Base-by-base conservation (phyloP, 2,888 invertebrate species). In the Incurvaria masculella region DNA sequence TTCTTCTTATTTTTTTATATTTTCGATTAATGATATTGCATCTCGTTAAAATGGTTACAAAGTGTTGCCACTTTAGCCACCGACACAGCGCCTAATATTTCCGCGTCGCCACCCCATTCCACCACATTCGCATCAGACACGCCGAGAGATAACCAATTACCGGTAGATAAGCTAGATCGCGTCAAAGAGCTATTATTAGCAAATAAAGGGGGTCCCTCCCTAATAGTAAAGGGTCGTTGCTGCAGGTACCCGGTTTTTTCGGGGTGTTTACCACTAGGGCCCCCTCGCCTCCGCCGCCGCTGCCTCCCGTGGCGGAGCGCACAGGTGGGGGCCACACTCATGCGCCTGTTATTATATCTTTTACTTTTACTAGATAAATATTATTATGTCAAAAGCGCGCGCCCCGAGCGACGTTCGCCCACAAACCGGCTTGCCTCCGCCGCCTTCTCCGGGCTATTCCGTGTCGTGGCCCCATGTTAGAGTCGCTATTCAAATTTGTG, bases 281-380 rank as follows among this genome's bases (percentile, higher is more conserved):
- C 14, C 14, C 14, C 33, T 4, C 33, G 8, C 11, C 14, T 33
- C 14, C 33, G 14, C 33, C 33, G 33, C 33, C 11, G 33, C 33
- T 10, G 23, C 23, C 5, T 4, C 5, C 4, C 5, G 33, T 4
- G 33, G 11, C 11, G 14, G 11, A 33, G 3, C 11, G 33, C 33
- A 33, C 33, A 33, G 33, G 33, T 33, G 33, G 33, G 33, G 33
- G 4, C 33, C 33, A 33, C 14, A 33, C 33, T 33, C 14, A 23
- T 23, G 23, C 23, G 23, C 23, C 8, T 11, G 33, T 33, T 33
- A 33, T 4, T 33, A 8, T 27, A 19, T 27, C 44, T 65, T 66
- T 69, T 67, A 64, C 66, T 64, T 62, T 63, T 57, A 58, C 64
- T 66, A 70, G 69, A 71, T 68, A 69, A 65, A 74, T 71, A 67